Base-by-base conservation (phyloP, 2,888 invertebrate species). In the Cheilosia vernalis region DNA sequence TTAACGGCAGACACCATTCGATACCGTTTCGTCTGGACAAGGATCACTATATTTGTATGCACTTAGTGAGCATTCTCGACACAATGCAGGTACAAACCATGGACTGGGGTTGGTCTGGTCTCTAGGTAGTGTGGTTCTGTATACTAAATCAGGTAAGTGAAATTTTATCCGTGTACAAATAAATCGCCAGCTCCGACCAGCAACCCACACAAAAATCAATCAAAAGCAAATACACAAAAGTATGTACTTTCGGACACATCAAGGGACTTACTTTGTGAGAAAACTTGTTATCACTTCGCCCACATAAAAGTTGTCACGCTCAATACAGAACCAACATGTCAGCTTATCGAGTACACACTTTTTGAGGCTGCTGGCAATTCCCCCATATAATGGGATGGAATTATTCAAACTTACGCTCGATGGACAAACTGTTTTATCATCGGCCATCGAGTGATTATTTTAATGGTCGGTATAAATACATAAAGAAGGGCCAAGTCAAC, bases 11-110 rank as follows among this genome's bases (percentile, higher is more conserved):
- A 69, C 61, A 78, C 27, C 44, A 77, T 61, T 69, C n/a, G 77
- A 77, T 47, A 77, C 77, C 27, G 17, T 33, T 24, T 19, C 44
- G 77, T 55, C 77, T 77, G 67, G 67, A 21, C 60, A 53, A 19
- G 42, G 51, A 49, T 37, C 42, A 13, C 4, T 37, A 44, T 15
- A 17, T 5, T 42, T 42, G 42, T 42, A 42, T 42, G 42, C 42
- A 17, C 42, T n/a, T 42, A n/a, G 15, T 7, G n/a, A 44, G 17
- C 42, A 44, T 44, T 37, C 13, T 37, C 13, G 4, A 4, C 4
- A 37, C 37, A 37, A 37, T 10, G 37, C 37, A 37, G 37, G 37
- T 37, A 13, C 4, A 10, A 13, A 37, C 13, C 13, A 4, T 3
- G 37, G 37, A 13, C 13, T 37, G 37, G 37, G 37, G 13, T 37